Conservation (phyloP, 2,888 invertebrate species). For the Stenotaenia linearis region DNA sequence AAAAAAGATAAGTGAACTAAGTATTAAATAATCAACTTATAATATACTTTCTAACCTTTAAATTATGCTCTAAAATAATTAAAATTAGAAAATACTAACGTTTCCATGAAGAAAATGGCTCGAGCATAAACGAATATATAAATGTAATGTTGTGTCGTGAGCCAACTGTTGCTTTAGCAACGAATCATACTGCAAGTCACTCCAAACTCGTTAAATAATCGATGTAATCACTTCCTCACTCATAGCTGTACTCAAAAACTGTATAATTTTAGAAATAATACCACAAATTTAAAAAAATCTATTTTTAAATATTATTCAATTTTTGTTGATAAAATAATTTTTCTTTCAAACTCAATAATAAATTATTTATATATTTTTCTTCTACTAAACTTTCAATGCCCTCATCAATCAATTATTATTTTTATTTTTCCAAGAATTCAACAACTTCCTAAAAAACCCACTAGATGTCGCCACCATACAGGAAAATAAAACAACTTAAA, state of each 20-base stretch:
- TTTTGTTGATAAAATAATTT: too few relatives aligned
- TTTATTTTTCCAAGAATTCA: not conserved
- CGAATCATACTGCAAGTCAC: not conserved
- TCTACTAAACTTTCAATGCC: too few relatives aligned
- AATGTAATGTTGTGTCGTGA: not conserved
- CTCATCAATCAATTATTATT: too few relatives aligned
- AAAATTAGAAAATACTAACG: not conserved
- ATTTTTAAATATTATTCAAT: too few relatives aligned
- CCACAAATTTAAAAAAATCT: too few relatives aligned
- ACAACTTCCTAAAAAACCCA: not conserved
- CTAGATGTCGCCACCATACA: not conserved
- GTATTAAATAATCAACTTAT: too few relatives aligned
- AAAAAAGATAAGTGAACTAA: too few relatives aligned
- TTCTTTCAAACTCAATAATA: too few relatives aligned
- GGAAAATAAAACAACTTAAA: not conserved
- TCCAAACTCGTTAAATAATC: not conserved
- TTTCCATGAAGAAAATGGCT: not conserved
- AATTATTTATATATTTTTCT: not conserved
- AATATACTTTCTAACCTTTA: too few relatives aligned
- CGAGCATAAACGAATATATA: too few relatives aligned
- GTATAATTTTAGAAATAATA: not conserved
- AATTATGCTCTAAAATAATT: too few relatives aligned
- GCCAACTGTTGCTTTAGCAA: not conserved
- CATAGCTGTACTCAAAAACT: not conserved
- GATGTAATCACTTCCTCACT: too few relatives aligned